A percentile compares a stretch with the other conserved stretches of the same genome.
These are phyloP conservation scores for Temnothorax nylanderi DNA, from an alignment of 1,140 invertebrate species.

Conservation along the genomic window DNA sequence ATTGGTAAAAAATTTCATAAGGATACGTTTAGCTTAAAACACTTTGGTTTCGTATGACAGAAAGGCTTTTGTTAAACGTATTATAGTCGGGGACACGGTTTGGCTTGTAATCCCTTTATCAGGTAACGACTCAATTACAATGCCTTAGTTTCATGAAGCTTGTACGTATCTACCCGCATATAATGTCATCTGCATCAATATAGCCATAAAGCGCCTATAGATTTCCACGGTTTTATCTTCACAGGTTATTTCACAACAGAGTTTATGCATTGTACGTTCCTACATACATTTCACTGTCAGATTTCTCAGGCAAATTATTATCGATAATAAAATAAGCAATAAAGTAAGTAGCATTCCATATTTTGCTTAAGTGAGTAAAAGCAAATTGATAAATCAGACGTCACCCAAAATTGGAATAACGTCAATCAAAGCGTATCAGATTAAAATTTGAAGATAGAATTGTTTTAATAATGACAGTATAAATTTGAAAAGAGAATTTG, in stretches of 20 bases:
- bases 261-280: neutral
- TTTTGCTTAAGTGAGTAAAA: neutral
- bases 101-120: neutral
- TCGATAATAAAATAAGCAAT: neutral
- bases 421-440: neutral
- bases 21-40: neutral
- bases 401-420: neutral
- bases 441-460: neutral
- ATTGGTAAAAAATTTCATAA: neutral
- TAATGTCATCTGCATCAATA: neutral
- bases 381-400: neutral
- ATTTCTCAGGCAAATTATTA: neutral
- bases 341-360: neutral
- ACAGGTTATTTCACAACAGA: neutral
- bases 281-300: neutral
- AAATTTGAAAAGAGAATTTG: neutral
- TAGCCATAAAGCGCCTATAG: neutral
- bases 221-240: constrained; percentile 20
- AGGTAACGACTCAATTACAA: neutral
- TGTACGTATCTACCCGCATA: neutral
- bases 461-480: neutral
- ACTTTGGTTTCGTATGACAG: neutral
- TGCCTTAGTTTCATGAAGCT: neutral
- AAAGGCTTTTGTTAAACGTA: neutral
- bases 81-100: neutral